Evolutionary conservation across 2,113 vertebrate genomes (phyloP).

Genomic region (Mus pahari): DNA sequence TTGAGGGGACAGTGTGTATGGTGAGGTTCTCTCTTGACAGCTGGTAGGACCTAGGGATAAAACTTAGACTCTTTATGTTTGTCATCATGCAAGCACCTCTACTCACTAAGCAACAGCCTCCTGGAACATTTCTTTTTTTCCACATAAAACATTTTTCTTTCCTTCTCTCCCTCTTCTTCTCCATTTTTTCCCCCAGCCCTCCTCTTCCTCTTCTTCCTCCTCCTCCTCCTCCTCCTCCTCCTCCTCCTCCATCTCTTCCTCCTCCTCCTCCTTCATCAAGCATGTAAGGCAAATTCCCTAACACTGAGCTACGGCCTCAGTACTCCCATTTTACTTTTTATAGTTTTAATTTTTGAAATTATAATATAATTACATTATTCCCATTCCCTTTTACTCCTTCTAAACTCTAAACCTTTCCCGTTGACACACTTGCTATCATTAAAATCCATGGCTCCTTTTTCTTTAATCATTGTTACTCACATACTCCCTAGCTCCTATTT

Average conservation of each 20-base stretch:
- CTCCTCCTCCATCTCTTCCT: background rate
- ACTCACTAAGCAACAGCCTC: background rate
- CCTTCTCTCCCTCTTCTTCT: too few relatives aligned
- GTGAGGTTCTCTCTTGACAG: background rate
- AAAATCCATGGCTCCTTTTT: background rate
- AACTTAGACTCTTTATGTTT: too few relatives aligned
- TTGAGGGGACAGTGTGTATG: fast-evolving
- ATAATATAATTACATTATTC: background rate
- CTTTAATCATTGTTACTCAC: background rate
- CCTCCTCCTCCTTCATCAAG: background rate
- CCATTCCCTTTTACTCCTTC: background rate
- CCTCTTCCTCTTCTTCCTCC: too few relatives aligned
- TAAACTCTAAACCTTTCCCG: too few relatives aligned
- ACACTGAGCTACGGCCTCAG: too few relatives aligned
- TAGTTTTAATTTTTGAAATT: background rate
- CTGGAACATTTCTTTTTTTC: background rate
- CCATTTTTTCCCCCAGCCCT: background rate
- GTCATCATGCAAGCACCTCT: background rate
- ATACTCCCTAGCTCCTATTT: background rate
- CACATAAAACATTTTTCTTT: background rate
- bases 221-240: too few relatives aligned
- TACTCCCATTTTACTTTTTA: background rate
- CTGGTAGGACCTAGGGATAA: background rate
- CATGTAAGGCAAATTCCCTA: background rate
- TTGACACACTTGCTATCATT: background rate